phyloP scores from a whole-genome alignment of 2,113 vertebrate genomes.

The Narcine bancroftii region DNA sequence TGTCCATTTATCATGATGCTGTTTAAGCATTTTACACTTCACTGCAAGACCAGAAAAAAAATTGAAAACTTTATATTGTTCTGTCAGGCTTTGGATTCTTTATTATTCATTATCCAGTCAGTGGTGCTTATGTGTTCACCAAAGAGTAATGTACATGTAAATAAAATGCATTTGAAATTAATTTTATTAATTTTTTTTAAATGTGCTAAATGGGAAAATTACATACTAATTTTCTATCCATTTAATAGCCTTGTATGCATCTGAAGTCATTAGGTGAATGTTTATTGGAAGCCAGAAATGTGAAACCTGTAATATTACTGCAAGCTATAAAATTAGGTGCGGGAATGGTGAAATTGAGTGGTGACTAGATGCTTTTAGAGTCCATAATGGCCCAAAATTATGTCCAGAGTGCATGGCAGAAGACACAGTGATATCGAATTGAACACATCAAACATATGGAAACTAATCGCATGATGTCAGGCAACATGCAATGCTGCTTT shows the following conservation, averaged over 20 bases:
- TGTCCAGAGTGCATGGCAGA: no score
- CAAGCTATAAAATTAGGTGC: not conserved
- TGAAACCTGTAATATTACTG: not conserved
- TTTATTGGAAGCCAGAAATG: not conserved
- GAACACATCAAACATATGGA: no score
- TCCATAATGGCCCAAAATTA: no score
- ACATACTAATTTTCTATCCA: not conserved
- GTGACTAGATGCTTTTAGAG: no score
- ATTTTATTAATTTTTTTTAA: not conserved
- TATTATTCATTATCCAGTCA: slow-evolving; percentile 26
- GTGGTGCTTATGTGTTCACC: not conserved
- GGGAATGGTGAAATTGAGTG: no score
- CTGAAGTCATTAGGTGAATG: not conserved
- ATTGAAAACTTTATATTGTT: not conserved
- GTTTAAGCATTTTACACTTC: not conserved
- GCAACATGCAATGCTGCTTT: no score
- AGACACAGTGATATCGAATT: no score
- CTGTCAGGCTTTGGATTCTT: not conserved
- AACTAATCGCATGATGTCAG: no score
- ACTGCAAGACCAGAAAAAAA: not conserved
- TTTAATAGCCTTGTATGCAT: not conserved
- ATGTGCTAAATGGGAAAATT: not conserved
- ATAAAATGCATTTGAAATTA: not conserved
- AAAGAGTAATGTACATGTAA: not conserved
- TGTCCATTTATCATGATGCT: not conserved